Conservation (phyloP, 2,888 invertebrate species). For the Hermodice carunculata region DNA sequence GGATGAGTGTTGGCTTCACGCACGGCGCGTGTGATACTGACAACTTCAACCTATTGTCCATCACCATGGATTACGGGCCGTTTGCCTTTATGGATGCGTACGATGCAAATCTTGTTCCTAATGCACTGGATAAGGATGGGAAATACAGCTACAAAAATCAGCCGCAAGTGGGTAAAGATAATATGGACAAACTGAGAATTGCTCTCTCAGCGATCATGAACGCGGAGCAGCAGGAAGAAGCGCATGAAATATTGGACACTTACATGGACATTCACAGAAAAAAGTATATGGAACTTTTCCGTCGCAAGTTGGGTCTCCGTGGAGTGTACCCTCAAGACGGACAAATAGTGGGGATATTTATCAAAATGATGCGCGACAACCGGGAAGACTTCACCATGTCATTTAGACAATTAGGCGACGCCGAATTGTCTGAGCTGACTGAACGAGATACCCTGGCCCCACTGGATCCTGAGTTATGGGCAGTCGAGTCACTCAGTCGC, state of each 20-base stretch:
- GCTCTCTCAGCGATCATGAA: constrained; percentile 51
- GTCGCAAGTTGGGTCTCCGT: constrained; percentile 55
- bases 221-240: constrained; percentile 34
- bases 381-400: constrained; percentile 68
- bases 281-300: constrained; percentile 49
- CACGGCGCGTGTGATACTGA: too few relatives aligned
- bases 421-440: constrained; percentile 70
- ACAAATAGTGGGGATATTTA: constrained; percentile 51
- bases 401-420: constrained; percentile 75
- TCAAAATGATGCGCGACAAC: constrained; percentile 59
- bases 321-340: constrained; percentile 36
- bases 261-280: constrained; percentile 50
- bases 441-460: constrained; percentile 68
- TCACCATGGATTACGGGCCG: too few relatives aligned
- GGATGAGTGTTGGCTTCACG: too few relatives aligned
- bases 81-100: too few relatives aligned
- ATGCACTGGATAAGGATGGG: too few relatives aligned
- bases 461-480: constrained; percentile 73
- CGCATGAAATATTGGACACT: constrained; percentile 44
- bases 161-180: constrained; percentile 56
- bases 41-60: too few relatives aligned
- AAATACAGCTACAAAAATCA: constrained; percentile 59
- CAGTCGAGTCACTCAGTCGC: constrained; percentile 63
- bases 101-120: too few relatives aligned
- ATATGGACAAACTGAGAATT: constrained; percentile 53